Evolutionary conservation across 2,888 invertebrate genomes (phyloP).

Genomic region (Agonopterix heracliana): DNA sequence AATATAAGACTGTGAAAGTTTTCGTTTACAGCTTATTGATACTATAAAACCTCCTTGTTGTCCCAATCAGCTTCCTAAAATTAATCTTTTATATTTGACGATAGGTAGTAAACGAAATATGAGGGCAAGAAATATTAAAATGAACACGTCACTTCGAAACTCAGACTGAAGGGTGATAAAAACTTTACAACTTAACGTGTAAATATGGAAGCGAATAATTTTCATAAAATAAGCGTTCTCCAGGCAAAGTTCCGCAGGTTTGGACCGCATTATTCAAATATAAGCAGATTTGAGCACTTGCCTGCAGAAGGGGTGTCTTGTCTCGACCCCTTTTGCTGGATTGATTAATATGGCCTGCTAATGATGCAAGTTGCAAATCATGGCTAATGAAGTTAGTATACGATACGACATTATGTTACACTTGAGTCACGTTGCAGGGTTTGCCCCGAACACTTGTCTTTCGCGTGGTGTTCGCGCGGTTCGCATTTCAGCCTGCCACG

Average conservation of each 20-base stretch:
- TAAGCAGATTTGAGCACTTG: slow-evolving; percentile 14
- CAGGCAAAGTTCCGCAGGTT: slow-evolving; percentile 7
- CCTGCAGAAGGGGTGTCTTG: slow-evolving; percentile 2
- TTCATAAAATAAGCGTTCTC: slow-evolving; percentile 11
- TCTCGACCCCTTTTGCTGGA: background rate
- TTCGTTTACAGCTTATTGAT: too few relatives aligned
- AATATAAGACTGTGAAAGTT: too few relatives aligned
- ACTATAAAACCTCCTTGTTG: too few relatives aligned
- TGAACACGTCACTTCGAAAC: background rate
- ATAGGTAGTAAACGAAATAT: too few relatives aligned
- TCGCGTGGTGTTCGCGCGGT: too few relatives aligned
- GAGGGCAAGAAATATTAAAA: too few relatives aligned
- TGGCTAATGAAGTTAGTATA: background rate
- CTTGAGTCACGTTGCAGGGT: too few relatives aligned
- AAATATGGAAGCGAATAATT: slow-evolving; percentile 17
- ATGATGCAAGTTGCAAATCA: slow-evolving; percentile 4
- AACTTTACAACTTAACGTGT: slow-evolving; percentile 8
- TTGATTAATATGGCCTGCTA: slow-evolving; percentile 1
- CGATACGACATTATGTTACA: too few relatives aligned
- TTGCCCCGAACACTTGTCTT: too few relatives aligned
- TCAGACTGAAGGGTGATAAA: slow-evolving; percentile 4
- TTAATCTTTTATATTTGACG: too few relatives aligned
- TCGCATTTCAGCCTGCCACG: too few relatives aligned
- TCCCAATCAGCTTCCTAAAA: too few relatives aligned
- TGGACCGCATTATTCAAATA: slow-evolving; percentile 13